Percentiles rank a stretch among this genome's conserved stretches.
phyloP scores from a whole-genome alignment of 2,888 invertebrate genomes.

The Craniophora ligustri region DNA sequence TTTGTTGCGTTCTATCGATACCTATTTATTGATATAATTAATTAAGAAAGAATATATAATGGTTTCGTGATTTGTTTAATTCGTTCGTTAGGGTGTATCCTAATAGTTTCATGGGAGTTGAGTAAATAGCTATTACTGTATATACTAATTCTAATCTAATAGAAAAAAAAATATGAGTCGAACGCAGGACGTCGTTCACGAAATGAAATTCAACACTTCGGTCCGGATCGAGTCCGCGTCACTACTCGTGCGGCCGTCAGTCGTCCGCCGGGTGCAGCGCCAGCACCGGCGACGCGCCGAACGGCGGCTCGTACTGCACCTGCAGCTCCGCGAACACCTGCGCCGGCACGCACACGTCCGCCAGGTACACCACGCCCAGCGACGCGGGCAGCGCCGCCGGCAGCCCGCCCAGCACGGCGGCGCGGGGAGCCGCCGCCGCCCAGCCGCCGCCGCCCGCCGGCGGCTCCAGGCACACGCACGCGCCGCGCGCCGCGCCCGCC shows the following conservation, averaged over 20 bases:
- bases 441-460: conserved; percentile 90
- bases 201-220: too few species aligned
- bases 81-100: too few species aligned
- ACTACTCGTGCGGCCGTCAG: conserved; percentile 30
- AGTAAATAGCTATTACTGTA: too few species aligned
- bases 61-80: too few species aligned
- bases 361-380: conserved; percentile 57
- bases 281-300: conserved; percentile 84
- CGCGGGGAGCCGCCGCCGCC: conserved; percentile 80
- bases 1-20: too few species aligned
- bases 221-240: too few species aligned
- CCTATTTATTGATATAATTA: too few species aligned
- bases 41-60: too few species aligned
- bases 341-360: conserved; percentile 88
- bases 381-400: conserved; percentile 84
- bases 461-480: conserved; percentile 89
- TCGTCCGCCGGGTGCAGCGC: conserved; percentile 74
- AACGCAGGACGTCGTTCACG: too few species aligned
- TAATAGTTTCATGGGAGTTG: too few species aligned
- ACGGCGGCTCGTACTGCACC: conserved; percentile 95
- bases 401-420: conserved; percentile 55
- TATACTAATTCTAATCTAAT: too few species aligned
- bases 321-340: conserved; percentile 92
- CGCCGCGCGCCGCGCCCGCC: conserved; percentile 78
- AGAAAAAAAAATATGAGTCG: too few species aligned